Conservation (phyloP, 2,888 invertebrate genomes). For the Oxyteleia sp. region DNA sequence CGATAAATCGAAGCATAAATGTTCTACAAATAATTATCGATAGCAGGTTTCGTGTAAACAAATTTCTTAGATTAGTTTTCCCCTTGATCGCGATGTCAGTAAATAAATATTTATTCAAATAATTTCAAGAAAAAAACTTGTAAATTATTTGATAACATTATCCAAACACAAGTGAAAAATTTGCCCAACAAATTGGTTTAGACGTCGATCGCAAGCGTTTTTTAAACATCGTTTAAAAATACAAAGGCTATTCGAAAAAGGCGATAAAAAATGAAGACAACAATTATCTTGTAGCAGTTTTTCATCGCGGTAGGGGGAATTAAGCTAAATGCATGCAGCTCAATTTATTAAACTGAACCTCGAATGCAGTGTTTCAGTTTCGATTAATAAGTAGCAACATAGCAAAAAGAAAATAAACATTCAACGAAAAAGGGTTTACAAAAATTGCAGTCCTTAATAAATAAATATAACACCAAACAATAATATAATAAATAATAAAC, state of each 20-base stretch:
- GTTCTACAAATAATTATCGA: constrained; percentile 59
- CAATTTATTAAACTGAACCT: constrained; percentile 53
- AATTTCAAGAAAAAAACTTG: constrained; percentile 52
- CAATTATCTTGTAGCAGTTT: constrained; percentile 54
- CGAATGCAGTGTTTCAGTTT: constrained; percentile 9
- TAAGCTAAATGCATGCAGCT: constrained; percentile 56
- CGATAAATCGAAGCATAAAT: constrained; percentile 65
- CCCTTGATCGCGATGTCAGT: constrained; percentile 41
- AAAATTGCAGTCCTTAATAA: constrained; percentile 63
- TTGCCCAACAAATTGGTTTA: constrained; percentile 44
- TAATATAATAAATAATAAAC: constrained; percentile 76
- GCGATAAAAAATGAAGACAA: constrained; percentile 63
- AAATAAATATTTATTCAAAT: constrained; percentile 57
- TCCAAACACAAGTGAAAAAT: constrained; percentile 50
- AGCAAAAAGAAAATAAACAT: constrained; percentile 54
- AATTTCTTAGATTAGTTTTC: constrained; percentile 42
- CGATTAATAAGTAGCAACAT: constrained; percentile 48
- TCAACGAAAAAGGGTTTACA: constrained; percentile 48
- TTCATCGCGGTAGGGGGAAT: constrained; percentile 34
- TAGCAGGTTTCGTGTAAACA: constrained; percentile 42
- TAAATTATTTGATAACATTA: constrained; percentile 66
- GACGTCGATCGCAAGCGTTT: constrained; percentile 37
- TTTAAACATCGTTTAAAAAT: constrained; percentile 52
- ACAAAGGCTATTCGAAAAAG: constrained; percentile 45
- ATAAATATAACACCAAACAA: constrained; percentile 75